A percentile compares a stretch with the other conserved stretches of the same genome.
phyloP scores from a whole-genome alignment of 2,797 vertebrate genomes.

The Loris lydekkerianus region DNA sequence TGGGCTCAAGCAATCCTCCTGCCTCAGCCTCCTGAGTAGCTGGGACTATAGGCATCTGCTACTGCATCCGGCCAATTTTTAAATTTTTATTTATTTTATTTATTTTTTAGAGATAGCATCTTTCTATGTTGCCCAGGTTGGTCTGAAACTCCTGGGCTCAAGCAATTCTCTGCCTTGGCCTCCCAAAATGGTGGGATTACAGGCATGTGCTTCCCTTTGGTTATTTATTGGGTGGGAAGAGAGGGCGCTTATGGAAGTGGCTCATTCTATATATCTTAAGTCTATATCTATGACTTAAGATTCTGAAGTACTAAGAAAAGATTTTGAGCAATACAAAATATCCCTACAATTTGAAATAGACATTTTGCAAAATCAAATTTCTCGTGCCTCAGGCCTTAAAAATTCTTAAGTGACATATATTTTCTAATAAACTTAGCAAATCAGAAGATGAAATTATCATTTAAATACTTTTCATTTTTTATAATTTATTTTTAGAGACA shows the following conservation, averaged over 20 bases:
- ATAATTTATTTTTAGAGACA: too few relatives aligned
- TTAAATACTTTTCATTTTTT: conserved; percentile 53
- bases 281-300: conserved; percentile 22
- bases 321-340: neutral
- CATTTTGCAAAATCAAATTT: conserved; percentile 51
- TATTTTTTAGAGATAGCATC: too few relatives aligned
- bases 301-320: neutral
- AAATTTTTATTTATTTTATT: too few relatives aligned
- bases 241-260: neutral
- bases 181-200: too few relatives aligned
- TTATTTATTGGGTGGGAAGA: neutral
- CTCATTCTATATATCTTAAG: neutral
- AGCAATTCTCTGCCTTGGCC: too few relatives aligned
- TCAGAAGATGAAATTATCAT: conserved; percentile 74
- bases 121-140: too few relatives aligned
- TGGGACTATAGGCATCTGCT: too few relatives aligned
- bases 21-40: too few relatives aligned
- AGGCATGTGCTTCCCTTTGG: too few relatives aligned
- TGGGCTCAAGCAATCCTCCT: too few relatives aligned
- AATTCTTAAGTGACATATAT: neutral
- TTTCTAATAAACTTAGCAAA: conserved; percentile 74
- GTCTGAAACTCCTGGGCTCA: too few relatives aligned
- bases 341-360: conserved; percentile 40
- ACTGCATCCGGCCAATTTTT: too few relatives aligned
- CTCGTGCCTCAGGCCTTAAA: conserved; percentile 55